Conservation (phyloP, 2,888 invertebrate genomes). For the Megalurothrips usitatus region DNA sequence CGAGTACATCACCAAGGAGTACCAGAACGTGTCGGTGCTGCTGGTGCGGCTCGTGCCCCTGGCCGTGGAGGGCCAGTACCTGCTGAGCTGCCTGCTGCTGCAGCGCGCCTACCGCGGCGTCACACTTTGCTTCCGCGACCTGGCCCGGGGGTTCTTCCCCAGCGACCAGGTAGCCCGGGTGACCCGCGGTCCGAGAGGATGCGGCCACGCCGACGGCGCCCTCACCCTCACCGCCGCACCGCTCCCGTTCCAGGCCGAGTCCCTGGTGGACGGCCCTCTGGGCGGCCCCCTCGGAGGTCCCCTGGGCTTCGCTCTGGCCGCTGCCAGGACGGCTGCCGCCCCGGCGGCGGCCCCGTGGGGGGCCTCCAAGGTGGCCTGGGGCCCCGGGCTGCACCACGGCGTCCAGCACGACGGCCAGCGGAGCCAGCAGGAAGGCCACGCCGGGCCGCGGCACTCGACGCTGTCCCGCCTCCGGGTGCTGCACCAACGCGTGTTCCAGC, state of each 20-base stretch:
- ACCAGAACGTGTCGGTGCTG: neutral
- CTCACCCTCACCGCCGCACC: neutral
- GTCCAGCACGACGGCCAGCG: neutral
- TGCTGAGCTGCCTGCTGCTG: constrained; percentile 17
- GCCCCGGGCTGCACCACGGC: neutral
- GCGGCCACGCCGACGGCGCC: neutral
- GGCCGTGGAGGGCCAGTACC: constrained; percentile 12
- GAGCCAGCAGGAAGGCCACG: neutral
- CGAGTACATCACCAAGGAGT: neutral
- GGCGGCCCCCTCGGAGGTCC: neutral
- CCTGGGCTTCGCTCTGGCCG: neutral
- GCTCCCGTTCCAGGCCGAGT: neutral
- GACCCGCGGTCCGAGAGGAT: neutral
- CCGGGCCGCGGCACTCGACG: neutral
- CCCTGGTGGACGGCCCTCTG: neutral
- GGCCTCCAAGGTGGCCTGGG: neutral
- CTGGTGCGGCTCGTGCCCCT: neutral
- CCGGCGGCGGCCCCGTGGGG: neutral
- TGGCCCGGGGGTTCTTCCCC: neutral
- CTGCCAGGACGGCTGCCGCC: neutral
- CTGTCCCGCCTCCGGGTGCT: constrained; percentile 2
- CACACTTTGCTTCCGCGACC: neutral
- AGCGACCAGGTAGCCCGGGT: neutral
- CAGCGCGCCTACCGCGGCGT: constrained; percentile 4
- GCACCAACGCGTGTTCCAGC: constrained; percentile 12